Conservation (phyloP, 2,797 vertebrate genomes). For the Rhabdophis nuchalis region DNA sequence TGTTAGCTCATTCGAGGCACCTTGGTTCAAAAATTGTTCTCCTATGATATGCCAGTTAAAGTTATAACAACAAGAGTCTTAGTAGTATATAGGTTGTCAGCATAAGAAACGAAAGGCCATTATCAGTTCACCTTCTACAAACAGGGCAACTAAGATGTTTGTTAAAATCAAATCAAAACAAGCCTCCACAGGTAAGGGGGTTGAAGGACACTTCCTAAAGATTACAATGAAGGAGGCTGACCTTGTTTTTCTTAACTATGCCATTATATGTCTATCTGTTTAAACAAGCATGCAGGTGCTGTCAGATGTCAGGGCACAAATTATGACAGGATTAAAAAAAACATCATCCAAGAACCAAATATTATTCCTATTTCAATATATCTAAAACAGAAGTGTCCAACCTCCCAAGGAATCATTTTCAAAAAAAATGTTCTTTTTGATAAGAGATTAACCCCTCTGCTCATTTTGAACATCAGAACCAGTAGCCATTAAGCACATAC, state of each 20-base stretch:
- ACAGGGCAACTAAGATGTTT: neutral
- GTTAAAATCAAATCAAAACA: constrained; percentile 9
- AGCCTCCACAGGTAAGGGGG: neutral
- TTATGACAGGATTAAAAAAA: neutral
- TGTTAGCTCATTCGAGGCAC: neutral
- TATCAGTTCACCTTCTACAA: neutral
- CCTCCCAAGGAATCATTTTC: neutral
- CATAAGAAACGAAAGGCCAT: constrained; percentile 31
- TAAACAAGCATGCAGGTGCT: neutral
- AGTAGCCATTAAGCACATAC: neutral
- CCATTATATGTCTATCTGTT: neutral
- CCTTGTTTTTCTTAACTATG: neutral
- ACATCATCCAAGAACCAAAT: neutral
- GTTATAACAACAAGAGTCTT: neutral
- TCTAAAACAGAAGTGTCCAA: neutral
- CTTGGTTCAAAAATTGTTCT: neutral
- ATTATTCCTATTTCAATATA: neutral
- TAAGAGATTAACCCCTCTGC: neutral
- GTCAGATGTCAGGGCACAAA: neutral
- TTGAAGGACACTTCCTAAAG: neutral
- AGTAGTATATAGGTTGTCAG: neutral
- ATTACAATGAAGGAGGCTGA: neutral
- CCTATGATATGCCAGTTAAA: neutral
- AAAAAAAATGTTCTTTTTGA: neutral
- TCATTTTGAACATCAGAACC: neutral